Conservation (phyloP, 2,113 vertebrate genomes). For the Rhinoderma darwinii region DNA sequence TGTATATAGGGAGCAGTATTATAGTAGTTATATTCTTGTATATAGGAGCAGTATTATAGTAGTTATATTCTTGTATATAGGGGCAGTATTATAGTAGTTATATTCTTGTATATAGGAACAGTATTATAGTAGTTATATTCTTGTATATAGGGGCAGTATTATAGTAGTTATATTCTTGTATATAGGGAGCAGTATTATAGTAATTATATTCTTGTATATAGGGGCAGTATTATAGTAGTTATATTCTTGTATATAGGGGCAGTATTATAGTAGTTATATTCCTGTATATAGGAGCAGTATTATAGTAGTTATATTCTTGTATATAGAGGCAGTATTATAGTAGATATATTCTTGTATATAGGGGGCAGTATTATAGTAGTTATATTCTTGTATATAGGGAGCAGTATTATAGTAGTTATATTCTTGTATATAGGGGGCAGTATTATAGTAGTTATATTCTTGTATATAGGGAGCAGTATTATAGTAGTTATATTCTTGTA, state of each 20-base stretch:
- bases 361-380: background rate
- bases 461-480: background rate
- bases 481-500: conserved; percentile 1
- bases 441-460: conserved; percentile 2
- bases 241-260: background rate
- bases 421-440: background rate
- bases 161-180: background rate
- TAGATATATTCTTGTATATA: conserved; percentile 2
- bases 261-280: background rate
- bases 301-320: conserved; percentile 5
- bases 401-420: background rate
- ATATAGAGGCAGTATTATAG: background rate
- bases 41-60: background rate
- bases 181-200: background rate
- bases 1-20: background rate
- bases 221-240: background rate
- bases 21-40: background rate
- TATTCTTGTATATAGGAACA: background rate
- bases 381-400: background rate
- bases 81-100: background rate
- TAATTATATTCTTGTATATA: background rate
- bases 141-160: background rate
- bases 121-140: background rate
- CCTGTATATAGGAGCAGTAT: background rate
- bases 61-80: background rate